Base-by-base conservation (phyloP, 1,140 invertebrate species). In the Drosophila suzukii region DNA sequence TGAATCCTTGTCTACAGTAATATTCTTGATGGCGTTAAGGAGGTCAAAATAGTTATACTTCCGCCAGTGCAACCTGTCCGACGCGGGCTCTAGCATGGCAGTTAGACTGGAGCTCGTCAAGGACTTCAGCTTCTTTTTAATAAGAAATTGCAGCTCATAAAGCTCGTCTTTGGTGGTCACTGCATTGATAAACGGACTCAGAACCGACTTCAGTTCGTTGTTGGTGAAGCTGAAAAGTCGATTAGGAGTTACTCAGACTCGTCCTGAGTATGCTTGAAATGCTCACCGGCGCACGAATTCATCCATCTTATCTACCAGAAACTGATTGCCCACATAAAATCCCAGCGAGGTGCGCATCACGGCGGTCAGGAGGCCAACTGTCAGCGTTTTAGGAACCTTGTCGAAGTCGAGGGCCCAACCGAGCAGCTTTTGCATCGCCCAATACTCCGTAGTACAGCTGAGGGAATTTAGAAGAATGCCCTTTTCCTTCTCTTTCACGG, bases 351-450 rank as follows among this genome's bases (percentile, higher is more conserved):
- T 55, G n/a, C 47, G 11, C n/a, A 61, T 6, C 0, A 71, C 8
- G 17, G 43, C 44, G 13, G 17, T 38, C 1, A 63, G 24, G 2
- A 71, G 17, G 10, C 20, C 10, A 11, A 50, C 17, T 8, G 27
- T 55, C 3, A 62, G n/a, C 7, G 34, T 6, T 20, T 47, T 44
- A 6, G 58, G 17, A 17, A 71, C 36, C 46, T 39, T 43, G 3
- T 17, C 10, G 11, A 0, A 17, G 20, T 94, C 92, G 5, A 96
- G 92, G 0, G 94, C 91, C 93, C 93, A 94, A 12, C 94, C 92
- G 2, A 97, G 78, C 77, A 95, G 95, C 57, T 95, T 94, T 73
- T 94, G 94, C 13, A 97, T 84, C 7, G 97, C 90, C 95, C 95
- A 96, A 2, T 94, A 93, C 92, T 97, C 95, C 13, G 93, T 61